These are phyloP conservation scores for Meteorus cinctellus DNA, from an alignment of 2,888 invertebrate genomes.

Conservation along the genomic window DNA sequence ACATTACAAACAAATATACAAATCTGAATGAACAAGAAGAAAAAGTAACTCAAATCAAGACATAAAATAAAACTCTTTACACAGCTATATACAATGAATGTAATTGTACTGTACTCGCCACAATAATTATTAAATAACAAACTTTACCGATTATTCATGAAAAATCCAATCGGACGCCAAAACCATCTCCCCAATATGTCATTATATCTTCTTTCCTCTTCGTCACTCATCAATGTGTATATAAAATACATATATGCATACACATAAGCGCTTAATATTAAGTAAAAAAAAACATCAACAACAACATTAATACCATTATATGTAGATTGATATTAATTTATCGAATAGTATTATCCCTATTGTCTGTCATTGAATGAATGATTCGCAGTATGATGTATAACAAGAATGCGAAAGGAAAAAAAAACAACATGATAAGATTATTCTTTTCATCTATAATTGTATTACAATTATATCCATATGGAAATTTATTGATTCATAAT, in stretches of 20 bases:
- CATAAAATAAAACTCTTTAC: neutral
- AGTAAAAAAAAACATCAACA: conserved; percentile 37
- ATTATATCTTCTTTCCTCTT: conserved; percentile 39
- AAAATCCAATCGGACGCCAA: conserved; percentile 41
- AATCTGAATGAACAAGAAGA: conserved; percentile 7
- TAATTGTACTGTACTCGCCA: conserved; percentile 2
- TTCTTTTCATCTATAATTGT: conserved; percentile 54
- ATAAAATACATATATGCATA: conserved; percentile 16
- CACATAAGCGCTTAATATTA: conserved; percentile 15
- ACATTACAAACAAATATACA: neutral
- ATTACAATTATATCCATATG: conserved; percentile 43
- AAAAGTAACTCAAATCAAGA: conserved; percentile 2
- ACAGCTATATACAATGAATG: neutral
- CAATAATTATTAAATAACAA: conserved; percentile 28
- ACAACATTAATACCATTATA: conserved; percentile 45
- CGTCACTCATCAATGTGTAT: conserved; percentile 49
- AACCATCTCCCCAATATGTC: conserved; percentile 20
- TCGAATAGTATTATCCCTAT: conserved; percentile 66
- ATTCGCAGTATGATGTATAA: conserved; percentile 53
- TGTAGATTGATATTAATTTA: conserved; percentile 54
- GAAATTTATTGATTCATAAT: conserved; percentile 24
- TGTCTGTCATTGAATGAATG: conserved; percentile 53
- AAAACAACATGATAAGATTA: conserved; percentile 32
- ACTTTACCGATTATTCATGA: neutral
- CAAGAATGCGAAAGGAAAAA: conserved; percentile 48